Conservation (phyloP, 2,113 vertebrate genomes). For the Gallinago media region DNA sequence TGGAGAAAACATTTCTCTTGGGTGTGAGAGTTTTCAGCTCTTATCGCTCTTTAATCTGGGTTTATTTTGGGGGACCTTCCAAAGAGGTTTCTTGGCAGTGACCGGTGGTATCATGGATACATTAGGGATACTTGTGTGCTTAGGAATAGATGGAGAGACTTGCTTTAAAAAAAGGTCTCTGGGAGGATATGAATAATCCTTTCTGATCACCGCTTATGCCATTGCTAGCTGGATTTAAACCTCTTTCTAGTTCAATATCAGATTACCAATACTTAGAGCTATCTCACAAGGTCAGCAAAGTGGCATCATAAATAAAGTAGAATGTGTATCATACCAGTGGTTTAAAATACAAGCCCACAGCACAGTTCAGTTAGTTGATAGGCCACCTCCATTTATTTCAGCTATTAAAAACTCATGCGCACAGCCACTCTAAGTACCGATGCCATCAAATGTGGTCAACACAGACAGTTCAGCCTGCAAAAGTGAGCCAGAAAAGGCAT, state of each 20-base stretch:
- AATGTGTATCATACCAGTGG: neutral
- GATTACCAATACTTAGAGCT: neutral
- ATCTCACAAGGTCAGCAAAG: neutral
- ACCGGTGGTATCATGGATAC: neutral
- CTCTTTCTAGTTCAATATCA: neutral
- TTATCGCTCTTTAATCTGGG: neutral
- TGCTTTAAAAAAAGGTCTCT: neutral
- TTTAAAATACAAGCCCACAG: conserved; percentile 44
- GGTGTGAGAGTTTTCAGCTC: neutral
- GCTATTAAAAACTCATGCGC: conserved; percentile 67
- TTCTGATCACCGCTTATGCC: neutral
- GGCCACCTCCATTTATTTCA: conserved; percentile 69
- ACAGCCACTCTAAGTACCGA: conserved; percentile 50
- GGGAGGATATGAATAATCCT: neutral
- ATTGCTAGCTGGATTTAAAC: neutral
- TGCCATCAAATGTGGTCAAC: conserved; percentile 74
- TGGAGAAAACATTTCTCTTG: neutral
- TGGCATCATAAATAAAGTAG: neutral
- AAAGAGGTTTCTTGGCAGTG: neutral
- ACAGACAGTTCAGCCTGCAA: conserved; percentile 59
- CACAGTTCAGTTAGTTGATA: conserved; percentile 22
- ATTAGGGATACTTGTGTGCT: neutral
- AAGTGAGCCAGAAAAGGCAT: conserved; percentile 78
- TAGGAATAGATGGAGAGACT: neutral
- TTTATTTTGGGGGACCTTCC: neutral